Conservation (phyloP, 2,888 invertebrate genomes). For the Lordiphosa andalusiaca region DNA sequence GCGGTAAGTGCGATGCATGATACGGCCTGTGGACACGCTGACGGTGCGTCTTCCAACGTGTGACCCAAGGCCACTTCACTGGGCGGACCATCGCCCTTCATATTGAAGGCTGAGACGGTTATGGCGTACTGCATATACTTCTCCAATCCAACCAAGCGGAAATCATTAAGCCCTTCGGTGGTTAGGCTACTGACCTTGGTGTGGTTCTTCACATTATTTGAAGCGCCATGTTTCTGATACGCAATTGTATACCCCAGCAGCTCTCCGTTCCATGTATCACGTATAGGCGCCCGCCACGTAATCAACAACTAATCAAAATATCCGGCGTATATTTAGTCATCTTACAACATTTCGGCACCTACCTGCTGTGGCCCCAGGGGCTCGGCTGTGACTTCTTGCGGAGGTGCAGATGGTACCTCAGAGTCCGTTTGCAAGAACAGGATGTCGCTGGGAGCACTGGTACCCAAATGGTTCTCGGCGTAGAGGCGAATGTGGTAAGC, state of each 20-base stretch:
- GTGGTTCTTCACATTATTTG: slow-evolving; percentile 71
- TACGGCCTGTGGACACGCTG: slow-evolving; percentile 85
- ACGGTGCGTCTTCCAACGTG: slow-evolving; percentile 83
- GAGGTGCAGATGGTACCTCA: slow-evolving; percentile 87
- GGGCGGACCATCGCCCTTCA: slow-evolving; percentile 88
- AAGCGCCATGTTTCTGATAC: slow-evolving; percentile 81
- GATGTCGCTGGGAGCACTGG: slow-evolving; percentile 83
- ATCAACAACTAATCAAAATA: slow-evolving; percentile 81
- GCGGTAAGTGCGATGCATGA: slow-evolving; percentile 86
- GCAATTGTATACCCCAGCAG: slow-evolving; percentile 87
- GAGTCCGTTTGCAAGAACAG: slow-evolving; percentile 82
- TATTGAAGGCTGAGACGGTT: slow-evolving; percentile 89
- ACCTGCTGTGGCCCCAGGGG: slow-evolving; percentile 85
- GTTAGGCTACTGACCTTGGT: slow-evolving; percentile 80
- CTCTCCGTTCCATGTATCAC: slow-evolving; percentile 88
- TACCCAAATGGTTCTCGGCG: slow-evolving; percentile 84
- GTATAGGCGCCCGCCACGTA: slow-evolving; percentile 88
- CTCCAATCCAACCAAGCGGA: slow-evolving; percentile 84
- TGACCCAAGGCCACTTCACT: slow-evolving; percentile 83
- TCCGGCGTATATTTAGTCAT: neutral
- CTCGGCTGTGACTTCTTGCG: slow-evolving; percentile 84
- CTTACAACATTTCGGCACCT: neutral
- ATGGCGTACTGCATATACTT: slow-evolving; percentile 91
- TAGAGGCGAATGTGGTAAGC: slow-evolving; percentile 83
- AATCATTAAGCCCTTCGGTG: slow-evolving; percentile 82